A percentile compares a stretch with the other conserved stretches of the same genome.
These are phyloP conservation scores for Eudorcas thomsonii DNA, from an alignment of 2,113 vertebrate genomes.

Conservation along the genomic window DNA sequence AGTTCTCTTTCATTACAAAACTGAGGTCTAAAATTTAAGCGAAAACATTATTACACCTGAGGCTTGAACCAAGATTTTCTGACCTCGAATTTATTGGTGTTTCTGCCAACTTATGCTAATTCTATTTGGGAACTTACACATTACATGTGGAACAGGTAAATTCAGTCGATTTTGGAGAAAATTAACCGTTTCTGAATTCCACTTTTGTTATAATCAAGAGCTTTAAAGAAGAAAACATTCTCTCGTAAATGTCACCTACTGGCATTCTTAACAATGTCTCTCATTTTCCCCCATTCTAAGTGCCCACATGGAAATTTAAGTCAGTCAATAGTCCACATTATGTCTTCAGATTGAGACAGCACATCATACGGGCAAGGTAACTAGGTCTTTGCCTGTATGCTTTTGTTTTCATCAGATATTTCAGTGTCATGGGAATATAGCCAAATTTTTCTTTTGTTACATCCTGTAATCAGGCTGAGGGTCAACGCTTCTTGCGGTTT, in stretches of 20 bases:
- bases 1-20: not conserved
- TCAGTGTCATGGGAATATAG: not conserved
- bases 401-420: not conserved
- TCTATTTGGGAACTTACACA: not conserved
- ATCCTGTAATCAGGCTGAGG: not conserved
- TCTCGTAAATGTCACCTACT: not conserved
- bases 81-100: not conserved
- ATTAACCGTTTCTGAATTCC: not conserved
- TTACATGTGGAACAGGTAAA: not conserved
- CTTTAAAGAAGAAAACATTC: not conserved
- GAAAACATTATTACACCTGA: not conserved
- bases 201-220: not conserved
- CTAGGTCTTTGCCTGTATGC: not conserved
- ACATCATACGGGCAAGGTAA: not conserved
- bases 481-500: not conserved
- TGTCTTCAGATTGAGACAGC: not conserved
- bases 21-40: not conserved
- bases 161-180: not conserved
- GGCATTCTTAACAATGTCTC: not conserved
- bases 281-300: not conserved
- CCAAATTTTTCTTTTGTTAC: not conserved
- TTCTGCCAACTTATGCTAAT: not conserved
- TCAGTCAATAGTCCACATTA: not conserved
- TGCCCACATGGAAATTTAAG: not conserved
- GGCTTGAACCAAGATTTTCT: not conserved